Evolutionary conservation across 2,797 vertebrate species (phyloP).

Genomic region (Anableps anableps): DNA sequence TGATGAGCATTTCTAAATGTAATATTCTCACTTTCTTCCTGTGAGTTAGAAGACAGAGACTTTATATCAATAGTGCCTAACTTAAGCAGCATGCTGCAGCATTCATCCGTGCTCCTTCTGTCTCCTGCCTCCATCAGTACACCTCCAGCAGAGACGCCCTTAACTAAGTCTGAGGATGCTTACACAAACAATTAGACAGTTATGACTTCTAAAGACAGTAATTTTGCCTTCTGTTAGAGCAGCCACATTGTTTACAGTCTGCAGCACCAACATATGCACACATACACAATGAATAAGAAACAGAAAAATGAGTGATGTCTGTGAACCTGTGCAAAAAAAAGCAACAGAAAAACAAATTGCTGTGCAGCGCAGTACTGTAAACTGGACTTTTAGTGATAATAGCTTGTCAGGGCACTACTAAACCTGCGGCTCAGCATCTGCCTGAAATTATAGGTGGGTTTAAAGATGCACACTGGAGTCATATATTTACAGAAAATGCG

Average conservation of each 20-base stretch:
- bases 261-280: constrained; percentile 14
- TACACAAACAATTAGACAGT: constrained; percentile 72
- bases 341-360: background rate
- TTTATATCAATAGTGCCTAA: constrained; percentile 48
- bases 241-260: constrained; percentile 48
- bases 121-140: constrained; percentile 23
- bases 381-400: constrained; percentile 17
- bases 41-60: constrained; percentile 48
- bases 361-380: constrained; percentile 11
- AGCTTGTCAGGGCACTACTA: background rate
- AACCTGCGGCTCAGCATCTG: background rate
- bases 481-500: too few relatives aligned
- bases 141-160: constrained; percentile 54
- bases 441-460: background rate
- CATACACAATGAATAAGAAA: constrained; percentile 28
- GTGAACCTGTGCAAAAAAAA: constrained; percentile 29
- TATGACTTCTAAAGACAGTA: constrained; percentile 41
- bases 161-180: constrained; percentile 56
- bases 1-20: constrained; percentile 63
- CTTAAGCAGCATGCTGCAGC: constrained; percentile 49
- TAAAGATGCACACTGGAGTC: background rate
- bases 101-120: background rate
- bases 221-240: constrained; percentile 48
- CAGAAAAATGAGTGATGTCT: constrained; percentile 41
- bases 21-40: constrained; percentile 60